Conservation (phyloP, 2,113 vertebrate species). For the Macrotis lagotis region DNA sequence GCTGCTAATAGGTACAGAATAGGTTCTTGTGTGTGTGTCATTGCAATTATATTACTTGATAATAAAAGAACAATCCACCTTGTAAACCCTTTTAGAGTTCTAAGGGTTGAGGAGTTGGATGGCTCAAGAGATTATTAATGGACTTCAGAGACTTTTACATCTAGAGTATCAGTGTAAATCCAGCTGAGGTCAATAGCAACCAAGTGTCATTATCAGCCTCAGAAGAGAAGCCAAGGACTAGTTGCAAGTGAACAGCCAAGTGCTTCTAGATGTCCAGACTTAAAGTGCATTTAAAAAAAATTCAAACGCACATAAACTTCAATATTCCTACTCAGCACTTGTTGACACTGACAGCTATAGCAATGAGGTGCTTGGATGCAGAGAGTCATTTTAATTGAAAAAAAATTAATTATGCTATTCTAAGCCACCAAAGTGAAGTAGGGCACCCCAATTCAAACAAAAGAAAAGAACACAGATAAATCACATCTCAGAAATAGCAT, state of each 20-base stretch:
- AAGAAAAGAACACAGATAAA: background rate
- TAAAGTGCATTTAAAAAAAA: background rate
- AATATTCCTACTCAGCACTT: background rate
- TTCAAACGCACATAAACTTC: background rate
- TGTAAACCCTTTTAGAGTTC: background rate
- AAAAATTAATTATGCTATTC: slow-evolving; percentile 1
- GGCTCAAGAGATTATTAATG: slow-evolving; percentile 36
- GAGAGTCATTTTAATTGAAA: background rate
- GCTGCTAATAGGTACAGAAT: background rate
- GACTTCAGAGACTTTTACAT: background rate
- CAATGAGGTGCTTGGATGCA: background rate
- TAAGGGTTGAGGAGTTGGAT: slow-evolving; percentile 28
- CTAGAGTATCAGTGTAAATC: background rate
- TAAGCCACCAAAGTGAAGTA: background rate
- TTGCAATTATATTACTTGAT: background rate
- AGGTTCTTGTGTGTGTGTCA: background rate
- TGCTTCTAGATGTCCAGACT: background rate
- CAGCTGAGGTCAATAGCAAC: background rate
- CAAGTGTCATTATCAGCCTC: background rate
- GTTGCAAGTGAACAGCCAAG: background rate
- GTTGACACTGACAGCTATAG: background rate
- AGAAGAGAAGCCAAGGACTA: background rate
- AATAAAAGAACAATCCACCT: slow-evolving; percentile 1
- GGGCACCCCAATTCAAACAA: slow-evolving; percentile 34
- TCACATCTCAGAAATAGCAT: background rate